These are phyloP conservation scores for Microplitis manilae DNA, from an alignment of 2,888 invertebrate species.

Conservation along the genomic window DNA sequence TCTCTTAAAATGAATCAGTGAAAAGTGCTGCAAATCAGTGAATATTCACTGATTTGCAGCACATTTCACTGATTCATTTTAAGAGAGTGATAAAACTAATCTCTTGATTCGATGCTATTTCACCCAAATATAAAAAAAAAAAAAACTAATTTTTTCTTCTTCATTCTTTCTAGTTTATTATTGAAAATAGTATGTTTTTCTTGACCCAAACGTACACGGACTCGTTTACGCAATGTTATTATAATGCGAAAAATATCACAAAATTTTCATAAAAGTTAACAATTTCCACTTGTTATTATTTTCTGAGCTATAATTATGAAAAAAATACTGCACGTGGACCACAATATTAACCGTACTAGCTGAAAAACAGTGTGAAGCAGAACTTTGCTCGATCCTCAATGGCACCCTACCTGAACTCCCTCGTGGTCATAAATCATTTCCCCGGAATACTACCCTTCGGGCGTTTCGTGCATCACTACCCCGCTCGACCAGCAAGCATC, in stretches of 20 bases:
- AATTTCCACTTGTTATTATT: constrained; percentile 40
- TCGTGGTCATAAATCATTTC: constrained; percentile 70
- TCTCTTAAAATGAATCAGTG: no score
- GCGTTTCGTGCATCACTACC: constrained; percentile 61
- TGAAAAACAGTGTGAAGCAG: constrained; percentile 48
- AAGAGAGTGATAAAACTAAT: no score
- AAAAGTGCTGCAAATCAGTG: no score
- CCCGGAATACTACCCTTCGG: constrained; percentile 64
- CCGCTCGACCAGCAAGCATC: constrained; percentile 60
- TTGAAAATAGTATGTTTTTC: no score
- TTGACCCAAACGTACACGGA: no score
- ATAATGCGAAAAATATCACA: background rate
- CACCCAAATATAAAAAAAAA: no score
- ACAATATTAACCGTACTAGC: constrained; percentile 25
- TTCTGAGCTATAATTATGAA: constrained; percentile 47
- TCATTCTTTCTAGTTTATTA: no score
- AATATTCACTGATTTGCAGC: no score
- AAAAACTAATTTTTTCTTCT: no score
- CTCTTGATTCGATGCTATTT: no score
- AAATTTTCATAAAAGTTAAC: constrained; percentile 19
- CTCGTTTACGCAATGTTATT: no score
- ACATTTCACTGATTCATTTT: no score
- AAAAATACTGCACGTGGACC: constrained; percentile 25
- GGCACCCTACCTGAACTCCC: constrained; percentile 66
- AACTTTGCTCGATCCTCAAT: constrained; percentile 55